Conservation (phyloP, 35 echinoderm and acorn worm species). For the Heliocidaris erythrogramma region DNA sequence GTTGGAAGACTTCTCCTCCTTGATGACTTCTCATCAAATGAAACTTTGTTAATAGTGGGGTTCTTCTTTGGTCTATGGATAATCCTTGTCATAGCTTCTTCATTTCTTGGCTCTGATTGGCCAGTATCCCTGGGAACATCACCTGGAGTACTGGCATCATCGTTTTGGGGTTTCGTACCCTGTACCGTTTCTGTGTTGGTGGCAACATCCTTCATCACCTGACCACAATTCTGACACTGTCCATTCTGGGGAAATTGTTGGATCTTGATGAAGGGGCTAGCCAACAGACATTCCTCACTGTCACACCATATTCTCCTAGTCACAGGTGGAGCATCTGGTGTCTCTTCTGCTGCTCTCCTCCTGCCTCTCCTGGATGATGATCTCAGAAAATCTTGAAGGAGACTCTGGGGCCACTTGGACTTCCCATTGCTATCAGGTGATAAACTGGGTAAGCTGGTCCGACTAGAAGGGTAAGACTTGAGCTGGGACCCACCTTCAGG, state of each 20-base stretch:
- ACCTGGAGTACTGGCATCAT: no score
- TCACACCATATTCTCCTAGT: conserved; percentile 19
- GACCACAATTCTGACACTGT: conserved; percentile 36
- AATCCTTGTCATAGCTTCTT: not conserved
- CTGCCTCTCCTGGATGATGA: not conserved
- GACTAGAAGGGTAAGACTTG: not conserved
- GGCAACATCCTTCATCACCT: conserved; percentile 34
- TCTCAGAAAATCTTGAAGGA: conserved; percentile 17
- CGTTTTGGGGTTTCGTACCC: not conserved
- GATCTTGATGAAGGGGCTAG: conserved; percentile 21
- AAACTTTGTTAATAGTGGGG: not conserved
- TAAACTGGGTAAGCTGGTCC: not conserved
- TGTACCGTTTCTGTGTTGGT: conserved; percentile 23
- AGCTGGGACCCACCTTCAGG: not conserved
- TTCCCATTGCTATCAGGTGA: not conserved
- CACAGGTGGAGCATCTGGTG: not conserved
- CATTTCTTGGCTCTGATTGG: not conserved
- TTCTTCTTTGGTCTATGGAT: conserved; percentile 12
- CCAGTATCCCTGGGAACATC: not conserved
- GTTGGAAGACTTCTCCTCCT: conserved; percentile 42
- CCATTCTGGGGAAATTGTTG: conserved; percentile 3
- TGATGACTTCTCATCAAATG: not conserved
- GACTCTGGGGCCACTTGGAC: conserved; percentile 31
- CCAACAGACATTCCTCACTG: conserved; percentile 12
- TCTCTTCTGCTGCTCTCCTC: not conserved